phyloP scores from a whole-genome alignment of 2,113 vertebrate genomes.

The Lagopus leucura region DNA sequence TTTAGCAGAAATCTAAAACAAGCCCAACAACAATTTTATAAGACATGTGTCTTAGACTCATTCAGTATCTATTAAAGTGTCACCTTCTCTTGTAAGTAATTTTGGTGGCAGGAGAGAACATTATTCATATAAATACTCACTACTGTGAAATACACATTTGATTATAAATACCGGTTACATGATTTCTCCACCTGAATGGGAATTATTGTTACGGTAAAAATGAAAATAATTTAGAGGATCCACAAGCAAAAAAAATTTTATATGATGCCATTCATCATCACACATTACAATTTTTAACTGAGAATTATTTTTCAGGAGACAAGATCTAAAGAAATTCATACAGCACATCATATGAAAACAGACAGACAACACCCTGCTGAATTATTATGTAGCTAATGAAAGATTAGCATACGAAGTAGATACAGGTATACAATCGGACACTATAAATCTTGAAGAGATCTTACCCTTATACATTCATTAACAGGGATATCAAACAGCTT shows the following conservation, averaged over 20 bases:
- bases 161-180: not conserved
- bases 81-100: not conserved
- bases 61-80: not conserved
- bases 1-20: constrained; percentile 94
- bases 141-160: not conserved
- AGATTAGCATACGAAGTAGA: not conserved
- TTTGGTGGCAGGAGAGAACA: not conserved
- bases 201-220: not conserved
- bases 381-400: not conserved
- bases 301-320: not conserved
- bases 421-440: not conserved
- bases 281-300: not conserved
- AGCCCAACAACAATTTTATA: not conserved
- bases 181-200: not conserved
- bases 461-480: constrained; percentile 91
- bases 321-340: not conserved
- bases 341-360: not conserved
- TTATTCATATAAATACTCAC: not conserved
- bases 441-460: not conserved
- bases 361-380: not conserved
- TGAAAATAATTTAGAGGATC: not conserved
- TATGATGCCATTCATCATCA: not conserved
- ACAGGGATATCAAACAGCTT: constrained; percentile 92
- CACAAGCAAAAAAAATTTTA: not conserved
- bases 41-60: not conserved